Evolutionary conservation across 1,140 invertebrate genomes (phyloP), one percentile per base, ranked within the genome.

Genomic region (Aphis gossypii): DNA sequence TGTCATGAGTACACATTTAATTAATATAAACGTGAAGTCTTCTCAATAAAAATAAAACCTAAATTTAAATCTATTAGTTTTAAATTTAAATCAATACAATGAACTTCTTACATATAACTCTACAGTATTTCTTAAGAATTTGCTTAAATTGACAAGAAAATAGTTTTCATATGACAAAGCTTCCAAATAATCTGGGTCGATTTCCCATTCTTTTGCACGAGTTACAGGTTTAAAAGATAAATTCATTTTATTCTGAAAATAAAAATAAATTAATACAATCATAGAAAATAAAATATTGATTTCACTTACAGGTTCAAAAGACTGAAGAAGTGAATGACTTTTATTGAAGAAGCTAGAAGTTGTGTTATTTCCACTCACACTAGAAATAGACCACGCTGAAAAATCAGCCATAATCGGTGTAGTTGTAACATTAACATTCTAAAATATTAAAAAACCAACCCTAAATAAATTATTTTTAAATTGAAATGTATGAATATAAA

Each of bases 141-240:
- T 84, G n/a, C 92, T 93, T 23, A 93, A n/a, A 20, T 93, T 23
- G 1, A 93, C 92, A 38, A 93, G 76, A 9, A 30, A 56, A 86
- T 93, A 11, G 25, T 93, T 93, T 93, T 93, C 92, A 93, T 86
- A 56, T 0, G 82, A 48, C 56, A 93, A 56, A 30, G 92, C 11
- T 21, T 54, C 82, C 5, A 54, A 11, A 44, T 38, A 41, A 93
- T 93, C 92, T 54, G 92, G 92, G 84, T 93, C 92, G 9, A 93
- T 93, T 25, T 93, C 92, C 82, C n/a, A 93, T 86, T 93, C 92
- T 93, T 54, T 93, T 41, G 38, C n/a, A 38, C 5, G 44, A 82
- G n/a, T 46, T 82, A 35, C n/a, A 30, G 20, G 14, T 56, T 23
- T 86, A 92, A 6, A 35, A 25, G 76, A 38, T 20, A 51, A 54